These are phyloP conservation scores for Chymomyza caudatula DNA, from an alignment of 2,888 invertebrate genomes.

Conservation along the genomic window DNA sequence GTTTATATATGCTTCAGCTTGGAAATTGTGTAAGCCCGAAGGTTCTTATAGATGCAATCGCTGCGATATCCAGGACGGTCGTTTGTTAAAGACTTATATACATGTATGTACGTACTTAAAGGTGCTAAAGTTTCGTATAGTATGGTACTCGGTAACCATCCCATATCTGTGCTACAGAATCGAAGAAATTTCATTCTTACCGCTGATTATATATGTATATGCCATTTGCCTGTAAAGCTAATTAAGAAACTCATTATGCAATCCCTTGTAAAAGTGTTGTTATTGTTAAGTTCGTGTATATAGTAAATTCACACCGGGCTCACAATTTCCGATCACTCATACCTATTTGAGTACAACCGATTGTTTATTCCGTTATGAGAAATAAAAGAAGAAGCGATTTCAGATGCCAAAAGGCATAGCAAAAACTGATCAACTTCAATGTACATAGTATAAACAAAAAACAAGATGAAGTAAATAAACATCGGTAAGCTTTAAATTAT, in stretches of 20 bases:
- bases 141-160: no score
- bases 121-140: no score
- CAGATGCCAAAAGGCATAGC: no score
- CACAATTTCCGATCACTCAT: not conserved
- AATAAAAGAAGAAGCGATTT: not conserved
- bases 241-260: not conserved
- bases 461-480: not conserved
- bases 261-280: not conserved
- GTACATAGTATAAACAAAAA: not conserved
- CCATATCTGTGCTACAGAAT: no score
- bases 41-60: no score
- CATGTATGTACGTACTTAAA: no score
- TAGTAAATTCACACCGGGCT: not conserved
- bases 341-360: not conserved
- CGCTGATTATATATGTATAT: no score
- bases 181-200: no score
- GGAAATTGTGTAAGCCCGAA: no score
- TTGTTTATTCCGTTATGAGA: not conserved
- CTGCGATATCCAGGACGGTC: no score
- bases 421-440: not conserved
- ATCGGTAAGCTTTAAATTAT: not conserved
- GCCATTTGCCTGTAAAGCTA: not conserved
- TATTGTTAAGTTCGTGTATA: not conserved
- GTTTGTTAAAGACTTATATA: no score
- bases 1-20: no score